phyloP scores from a whole-genome alignment of 2,113 vertebrate species.

The Osmerus mordax region DNA sequence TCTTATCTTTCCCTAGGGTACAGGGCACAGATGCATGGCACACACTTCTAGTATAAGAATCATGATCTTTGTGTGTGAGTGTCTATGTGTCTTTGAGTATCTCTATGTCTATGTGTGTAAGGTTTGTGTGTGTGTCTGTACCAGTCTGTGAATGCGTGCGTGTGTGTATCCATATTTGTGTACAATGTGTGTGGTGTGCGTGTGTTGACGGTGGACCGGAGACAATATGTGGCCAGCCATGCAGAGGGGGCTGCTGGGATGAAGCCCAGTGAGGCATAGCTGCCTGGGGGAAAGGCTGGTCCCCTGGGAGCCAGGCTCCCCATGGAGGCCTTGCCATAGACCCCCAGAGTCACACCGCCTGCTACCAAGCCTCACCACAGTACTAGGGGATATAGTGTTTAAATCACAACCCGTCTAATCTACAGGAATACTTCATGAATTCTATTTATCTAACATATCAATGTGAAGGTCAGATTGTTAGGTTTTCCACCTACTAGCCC shows the following conservation, averaged over 20 bases:
- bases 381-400: constrained; percentile 39
- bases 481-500: neutral
- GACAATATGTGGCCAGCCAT: constrained; percentile 41
- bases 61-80: constrained; percentile 2
- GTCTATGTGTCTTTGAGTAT: neutral
- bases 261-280: constrained; percentile 47
- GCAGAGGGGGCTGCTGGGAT: constrained; percentile 51
- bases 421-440: constrained; percentile 25
- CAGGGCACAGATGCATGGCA: constrained; percentile 61
- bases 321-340: too few relatives aligned
- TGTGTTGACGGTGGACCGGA: neutral
- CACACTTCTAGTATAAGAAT: constrained; percentile 45
- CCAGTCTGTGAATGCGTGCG: constrained; percentile 20
- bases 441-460: neutral
- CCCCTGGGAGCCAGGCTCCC: constrained; percentile 46
- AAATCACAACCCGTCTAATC: constrained; percentile 44
- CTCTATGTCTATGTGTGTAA: neutral
- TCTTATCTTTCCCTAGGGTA: constrained; percentile 63
- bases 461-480: neutral
- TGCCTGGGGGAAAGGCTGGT: constrained; percentile 34
- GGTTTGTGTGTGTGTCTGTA: neutral
- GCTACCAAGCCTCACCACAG: constrained; percentile 37
- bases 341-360: too few relatives aligned
- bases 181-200: neutral
- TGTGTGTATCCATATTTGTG: constrained; percentile 20